A percentile compares a stretch with the other conserved stretches of the same genome.
Evolutionary conservation across 2,888 invertebrate species (phyloP).

Genomic region (Drosophila lutescens): DNA sequence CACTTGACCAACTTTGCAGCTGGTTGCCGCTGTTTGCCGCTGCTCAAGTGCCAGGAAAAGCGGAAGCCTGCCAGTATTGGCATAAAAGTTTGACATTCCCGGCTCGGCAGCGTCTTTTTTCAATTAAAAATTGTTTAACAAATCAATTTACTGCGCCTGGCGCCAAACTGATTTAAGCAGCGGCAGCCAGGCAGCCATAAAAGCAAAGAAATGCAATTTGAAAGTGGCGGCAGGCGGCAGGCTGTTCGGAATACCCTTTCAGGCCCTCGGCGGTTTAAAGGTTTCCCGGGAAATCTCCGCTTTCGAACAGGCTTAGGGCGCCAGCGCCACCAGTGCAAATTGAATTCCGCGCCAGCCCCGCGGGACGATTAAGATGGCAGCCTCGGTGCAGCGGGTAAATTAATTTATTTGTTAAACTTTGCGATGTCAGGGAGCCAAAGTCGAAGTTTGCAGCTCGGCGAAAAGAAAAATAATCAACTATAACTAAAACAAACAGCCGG

Average conservation of each 20-base stretch:
- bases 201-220: conserved; percentile 61
- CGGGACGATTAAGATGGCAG: conserved; percentile 53
- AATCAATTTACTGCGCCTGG: conserved; percentile 66
- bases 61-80: conserved; percentile 35
- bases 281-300: conserved; percentile 9
- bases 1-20: conserved; percentile 66
- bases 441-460: conserved; percentile 56
- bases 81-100: conserved; percentile 62
- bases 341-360: conserved; percentile 62
- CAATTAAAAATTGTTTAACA: conserved; percentile 76
- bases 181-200: conserved; percentile 31
- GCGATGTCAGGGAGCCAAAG: conserved; percentile 55
- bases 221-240: conserved; percentile 14
- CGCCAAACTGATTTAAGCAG: conserved; percentile 56
- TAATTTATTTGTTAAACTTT: conserved; percentile 79
- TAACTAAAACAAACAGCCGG: conserved; percentile 39
- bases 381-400: conserved; percentile 61
- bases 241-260: conserved; percentile 12
- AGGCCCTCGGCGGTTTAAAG: background rate
- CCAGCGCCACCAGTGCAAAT: conserved; percentile 62
- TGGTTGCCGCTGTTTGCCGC: conserved; percentile 6
- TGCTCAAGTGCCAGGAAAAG: conserved; percentile 56
- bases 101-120: conserved; percentile 60
- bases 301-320: conserved; percentile 34
- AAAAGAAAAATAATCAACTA: conserved; percentile 34